Base-by-base conservation (phyloP, 2,797 vertebrate species). In the Clarias fuscus region DNA sequence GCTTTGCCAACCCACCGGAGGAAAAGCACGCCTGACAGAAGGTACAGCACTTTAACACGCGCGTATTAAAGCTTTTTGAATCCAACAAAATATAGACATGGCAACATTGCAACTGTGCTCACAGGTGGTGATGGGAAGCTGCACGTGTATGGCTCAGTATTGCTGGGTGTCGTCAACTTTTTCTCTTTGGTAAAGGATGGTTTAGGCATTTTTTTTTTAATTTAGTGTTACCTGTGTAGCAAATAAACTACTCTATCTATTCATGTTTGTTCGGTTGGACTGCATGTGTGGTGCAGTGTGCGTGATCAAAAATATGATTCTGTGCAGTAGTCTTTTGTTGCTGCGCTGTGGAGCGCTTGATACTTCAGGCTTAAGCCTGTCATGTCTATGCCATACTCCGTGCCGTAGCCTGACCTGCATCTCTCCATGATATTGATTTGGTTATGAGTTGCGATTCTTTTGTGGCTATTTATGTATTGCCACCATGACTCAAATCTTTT, bases 21-120 rank as follows among this genome's bases (percentile, higher is more conserved):
- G 98, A 89, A 99, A 99, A 95, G 98, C 98, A 68, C 97, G 98
- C 91, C 98, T 99, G 90, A 99, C 98, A 95, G 98, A 99, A 97
- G 97, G 98, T 90, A 89, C 5, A n/a, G 3, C 14, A 1, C 20
- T 48, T 20, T 0, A 62, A 10, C 43, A 58, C 43, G 6, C 18
- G 8, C 20, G 11, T 58, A 15, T 6, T 33, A 0, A 1, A 3
- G 27, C 27, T 24, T 13, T 75, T 33, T n/a, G 5, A 30, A 56
- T 53, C 18, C 3, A 56, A 56, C 20, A 72, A n/a, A 8, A n/a
- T n/a, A 2, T 24, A 61, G 0, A 22, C 4, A 0, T 11, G 62
- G 24, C 62, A 24, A n/a, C 62, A 53, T 8, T 30, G 7, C 48
- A 30, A 3, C 20, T 1, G 14, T 20, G 48, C 48, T 48, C 48